Evolutionary conservation across 1,140 invertebrate species (phyloP).

Genomic region (Phortica variegata): DNA sequence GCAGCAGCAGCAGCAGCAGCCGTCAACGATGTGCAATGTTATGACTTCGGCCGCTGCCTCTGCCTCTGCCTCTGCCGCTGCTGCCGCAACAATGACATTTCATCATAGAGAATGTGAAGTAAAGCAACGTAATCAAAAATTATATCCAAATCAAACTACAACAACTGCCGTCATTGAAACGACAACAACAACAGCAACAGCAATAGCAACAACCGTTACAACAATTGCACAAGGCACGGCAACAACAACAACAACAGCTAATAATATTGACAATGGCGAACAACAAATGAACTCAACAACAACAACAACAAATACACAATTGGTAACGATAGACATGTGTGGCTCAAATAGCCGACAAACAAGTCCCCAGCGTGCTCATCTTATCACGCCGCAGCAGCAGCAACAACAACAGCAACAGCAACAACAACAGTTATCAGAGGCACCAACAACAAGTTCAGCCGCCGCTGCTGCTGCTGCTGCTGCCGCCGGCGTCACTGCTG

Average conservation of each 20-base stretch:
- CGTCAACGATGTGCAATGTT: not conserved
- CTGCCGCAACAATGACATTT: not conserved
- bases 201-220: not conserved
- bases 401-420: slow-evolving; percentile 6
- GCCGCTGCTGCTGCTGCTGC: slow-evolving; percentile 1
- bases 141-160: too few species aligned
- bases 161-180: not conserved
- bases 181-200: slow-evolving; percentile 7
- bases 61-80: too few species aligned
- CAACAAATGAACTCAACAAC: not conserved
- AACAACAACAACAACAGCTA: not conserved
- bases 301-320: slow-evolving; percentile 1
- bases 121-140: slow-evolving; percentile 1
- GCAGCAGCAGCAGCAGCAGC: slow-evolving; percentile 1
- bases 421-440: slow-evolving; percentile 2
- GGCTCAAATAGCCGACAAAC: too few species aligned
- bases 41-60: too few species aligned
- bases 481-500: slow-evolving; percentile 10
- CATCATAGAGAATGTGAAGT: not conserved
- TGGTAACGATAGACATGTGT: not conserved
- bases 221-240: not conserved
- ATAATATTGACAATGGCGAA: not conserved
- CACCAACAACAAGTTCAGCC: slow-evolving; percentile 1
- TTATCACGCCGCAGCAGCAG: not conserved
- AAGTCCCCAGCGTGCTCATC: too few species aligned